phyloP scores from a whole-genome alignment of 2,888 invertebrate species.

The Pseudanteris insignis region DNA sequence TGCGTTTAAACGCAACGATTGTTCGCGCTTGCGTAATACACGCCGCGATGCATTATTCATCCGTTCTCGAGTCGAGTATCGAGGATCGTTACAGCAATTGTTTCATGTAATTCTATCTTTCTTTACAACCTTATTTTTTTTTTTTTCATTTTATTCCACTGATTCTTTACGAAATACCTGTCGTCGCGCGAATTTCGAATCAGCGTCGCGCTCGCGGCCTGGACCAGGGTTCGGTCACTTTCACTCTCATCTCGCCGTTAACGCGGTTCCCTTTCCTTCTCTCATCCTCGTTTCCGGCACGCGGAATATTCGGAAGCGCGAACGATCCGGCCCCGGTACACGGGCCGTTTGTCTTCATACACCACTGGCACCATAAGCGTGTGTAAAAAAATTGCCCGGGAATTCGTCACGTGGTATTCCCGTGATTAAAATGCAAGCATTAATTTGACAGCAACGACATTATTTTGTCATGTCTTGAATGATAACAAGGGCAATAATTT shows the following conservation, averaged over 20 bases:
- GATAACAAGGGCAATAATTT: neutral
- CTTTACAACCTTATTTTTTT: too few relatives aligned
- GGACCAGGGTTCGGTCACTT: constrained; percentile 54
- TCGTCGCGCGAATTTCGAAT: constrained; percentile 21
- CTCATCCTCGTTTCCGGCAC: constrained; percentile 40
- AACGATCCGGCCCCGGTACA: too few relatives aligned
- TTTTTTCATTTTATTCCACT: too few relatives aligned
- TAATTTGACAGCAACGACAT: constrained; percentile 22
- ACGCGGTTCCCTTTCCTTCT: constrained; percentile 48
- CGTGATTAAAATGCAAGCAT: too few relatives aligned
- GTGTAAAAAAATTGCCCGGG: too few relatives aligned
- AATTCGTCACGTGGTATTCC: too few relatives aligned
- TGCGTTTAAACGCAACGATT: too few relatives aligned
- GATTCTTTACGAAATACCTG: constrained; percentile 26
- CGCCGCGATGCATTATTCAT: constrained; percentile 30
- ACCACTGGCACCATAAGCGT: too few relatives aligned
- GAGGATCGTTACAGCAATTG: constrained; percentile 19
- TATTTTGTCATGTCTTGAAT: too few relatives aligned
- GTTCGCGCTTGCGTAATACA: too few relatives aligned
- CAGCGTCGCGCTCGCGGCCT: constrained; percentile 25
- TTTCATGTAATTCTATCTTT: too few relatives aligned
- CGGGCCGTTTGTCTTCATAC: too few relatives aligned
- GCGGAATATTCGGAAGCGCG: constrained; percentile 20
- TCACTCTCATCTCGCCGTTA: constrained; percentile 57
- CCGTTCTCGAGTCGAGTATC: constrained; percentile 11